phyloP scores from a whole-genome alignment of 2,113 vertebrate genomes.

The Microcebus jonahi region DNA sequence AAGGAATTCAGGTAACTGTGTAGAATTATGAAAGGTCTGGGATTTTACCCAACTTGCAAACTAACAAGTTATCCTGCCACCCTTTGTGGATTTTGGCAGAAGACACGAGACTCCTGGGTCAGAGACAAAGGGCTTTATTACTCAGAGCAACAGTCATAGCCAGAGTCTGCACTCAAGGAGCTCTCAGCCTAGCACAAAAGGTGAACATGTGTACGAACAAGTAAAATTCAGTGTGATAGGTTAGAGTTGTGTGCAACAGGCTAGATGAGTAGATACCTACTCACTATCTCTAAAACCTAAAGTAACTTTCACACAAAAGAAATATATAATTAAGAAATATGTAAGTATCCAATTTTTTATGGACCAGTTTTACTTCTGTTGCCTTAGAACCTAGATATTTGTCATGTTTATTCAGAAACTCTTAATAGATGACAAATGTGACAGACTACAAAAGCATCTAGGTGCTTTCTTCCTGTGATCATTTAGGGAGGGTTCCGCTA shows the following conservation, averaged over 20 bases:
- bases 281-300: background rate
- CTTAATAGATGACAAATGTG: background rate
- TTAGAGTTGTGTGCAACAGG: background rate
- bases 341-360: background rate
- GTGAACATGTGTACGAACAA: no score
- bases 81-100: background rate
- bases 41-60: background rate
- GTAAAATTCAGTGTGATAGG: no score
- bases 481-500: background rate
- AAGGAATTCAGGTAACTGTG: background rate
- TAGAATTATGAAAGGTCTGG: background rate
- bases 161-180: background rate
- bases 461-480: background rate
- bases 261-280: no score
- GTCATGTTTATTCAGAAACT: background rate
- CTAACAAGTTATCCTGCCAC: background rate
- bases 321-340: background rate
- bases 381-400: background rate
- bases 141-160: background rate
- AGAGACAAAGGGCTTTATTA: background rate
- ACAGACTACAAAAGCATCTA: background rate
- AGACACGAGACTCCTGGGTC: background rate
- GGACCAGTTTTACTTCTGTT: background rate
- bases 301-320: background rate
- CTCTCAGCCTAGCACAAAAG: background rate